A percentile compares a stretch with the other conserved stretches of the same genome.
These are phyloP conservation scores for Meles meles DNA, from an alignment of 2,113 vertebrate species.

Conservation along the genomic window DNA sequence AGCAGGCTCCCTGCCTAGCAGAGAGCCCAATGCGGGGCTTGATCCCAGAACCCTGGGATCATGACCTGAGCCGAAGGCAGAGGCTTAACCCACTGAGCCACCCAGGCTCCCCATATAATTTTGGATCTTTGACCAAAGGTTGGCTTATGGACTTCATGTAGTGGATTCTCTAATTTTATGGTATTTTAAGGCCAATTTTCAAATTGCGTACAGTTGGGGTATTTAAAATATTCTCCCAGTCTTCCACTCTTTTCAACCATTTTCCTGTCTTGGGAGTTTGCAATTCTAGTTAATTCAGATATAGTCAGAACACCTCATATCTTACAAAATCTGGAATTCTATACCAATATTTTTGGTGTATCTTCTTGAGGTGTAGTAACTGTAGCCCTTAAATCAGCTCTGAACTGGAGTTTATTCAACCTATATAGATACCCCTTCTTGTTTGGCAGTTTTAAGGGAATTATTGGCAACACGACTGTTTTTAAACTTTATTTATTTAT, in stretches of 20 bases:
- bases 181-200: neutral
- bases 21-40: too few species aligned
- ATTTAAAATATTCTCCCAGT: neutral
- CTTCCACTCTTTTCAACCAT: neutral
- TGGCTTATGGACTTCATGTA: neutral
- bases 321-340: neutral
- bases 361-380: neutral
- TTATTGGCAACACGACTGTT: neutral
- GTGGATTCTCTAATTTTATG: neutral
- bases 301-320: neutral
- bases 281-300: neutral
- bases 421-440: neutral
- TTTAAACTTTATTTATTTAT: too few species aligned
- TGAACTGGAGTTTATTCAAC: neutral
- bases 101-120: neutral
- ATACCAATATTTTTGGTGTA: neutral
- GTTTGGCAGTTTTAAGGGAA: neutral
- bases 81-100: too few species aligned
- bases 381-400: neutral
- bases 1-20: too few species aligned
- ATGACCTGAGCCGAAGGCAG: too few species aligned
- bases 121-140: neutral
- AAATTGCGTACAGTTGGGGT: neutral
- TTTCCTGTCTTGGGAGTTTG: neutral
- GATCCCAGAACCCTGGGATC: too few species aligned